These are phyloP conservation scores for Phrynosoma platyrhinos DNA, from an alignment of 2,113 vertebrate genomes.

Conservation along the genomic window DNA sequence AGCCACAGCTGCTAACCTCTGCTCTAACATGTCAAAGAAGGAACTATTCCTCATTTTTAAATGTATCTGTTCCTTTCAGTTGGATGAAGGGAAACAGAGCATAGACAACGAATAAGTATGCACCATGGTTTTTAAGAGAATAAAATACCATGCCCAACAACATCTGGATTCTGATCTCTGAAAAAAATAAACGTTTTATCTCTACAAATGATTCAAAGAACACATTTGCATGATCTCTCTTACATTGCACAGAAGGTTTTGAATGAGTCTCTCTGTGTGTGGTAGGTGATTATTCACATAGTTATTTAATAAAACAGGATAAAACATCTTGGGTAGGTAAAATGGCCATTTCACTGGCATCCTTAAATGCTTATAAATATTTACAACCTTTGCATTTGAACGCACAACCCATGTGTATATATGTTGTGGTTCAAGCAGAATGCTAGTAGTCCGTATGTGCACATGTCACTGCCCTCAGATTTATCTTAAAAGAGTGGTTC, in stretches of 20 bases:
- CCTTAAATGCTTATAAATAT: neutral
- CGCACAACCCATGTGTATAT: neutral
- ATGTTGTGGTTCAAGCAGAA: neutral
- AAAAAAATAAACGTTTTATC: neutral
- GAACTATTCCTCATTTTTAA: too few species aligned
- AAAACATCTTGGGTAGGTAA: neutral
- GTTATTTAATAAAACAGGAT: neutral
- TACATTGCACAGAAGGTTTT: neutral
- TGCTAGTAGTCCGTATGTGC: neutral
- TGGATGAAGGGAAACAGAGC: neutral
- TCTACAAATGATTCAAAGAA: neutral
- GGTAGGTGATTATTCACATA: neutral
- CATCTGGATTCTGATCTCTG: neutral
- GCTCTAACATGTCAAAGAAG: too few species aligned
- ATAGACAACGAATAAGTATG: neutral
- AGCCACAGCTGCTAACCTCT: too few species aligned
- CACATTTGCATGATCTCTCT: neutral
- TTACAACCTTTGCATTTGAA: neutral
- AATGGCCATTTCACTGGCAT: neutral
- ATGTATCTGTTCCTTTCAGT: neutral
- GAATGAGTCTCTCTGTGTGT: too few species aligned
- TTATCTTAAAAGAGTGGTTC: neutral
- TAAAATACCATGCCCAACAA: neutral
- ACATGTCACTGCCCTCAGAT: neutral
- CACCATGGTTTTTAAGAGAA: neutral